phyloP scores from a whole-genome alignment of 2,797 vertebrate genomes.

The Nannoperca obscura region DNA sequence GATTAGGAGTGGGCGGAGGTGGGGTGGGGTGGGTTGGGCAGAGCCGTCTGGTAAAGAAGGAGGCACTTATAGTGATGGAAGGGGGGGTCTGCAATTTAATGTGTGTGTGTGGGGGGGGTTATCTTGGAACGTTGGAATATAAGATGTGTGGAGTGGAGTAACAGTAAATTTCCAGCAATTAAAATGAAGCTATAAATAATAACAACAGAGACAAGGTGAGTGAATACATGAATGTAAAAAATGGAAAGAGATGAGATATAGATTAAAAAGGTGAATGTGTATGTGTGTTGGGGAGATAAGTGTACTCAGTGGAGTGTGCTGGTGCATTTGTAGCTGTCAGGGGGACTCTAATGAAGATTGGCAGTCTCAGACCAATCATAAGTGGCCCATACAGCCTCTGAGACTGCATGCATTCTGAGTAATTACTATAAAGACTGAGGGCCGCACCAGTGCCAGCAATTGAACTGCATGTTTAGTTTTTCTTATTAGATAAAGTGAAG shows the following conservation, averaged over 20 bases:
- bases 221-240: neutral
- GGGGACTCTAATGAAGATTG: slow-evolving; percentile 52
- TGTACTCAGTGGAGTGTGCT: slow-evolving; percentile 9
- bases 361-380: slow-evolving; percentile 58
- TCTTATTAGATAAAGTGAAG: slow-evolving; percentile 40
- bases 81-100: slow-evolving; percentile 68
- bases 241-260: neutral
- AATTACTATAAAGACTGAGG: slow-evolving; percentile 59
- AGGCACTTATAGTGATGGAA: slow-evolving; percentile 79
- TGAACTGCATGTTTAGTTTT: slow-evolving; percentile 46
- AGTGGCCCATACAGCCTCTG: slow-evolving; percentile 29
- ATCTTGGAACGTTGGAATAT: slow-evolving; percentile 35
- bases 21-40: slow-evolving; percentile 65
- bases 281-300: neutral
- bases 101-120: slow-evolving; percentile 22
- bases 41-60: slow-evolving; percentile 56
- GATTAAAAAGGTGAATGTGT: neutral
- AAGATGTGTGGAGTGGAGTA: slow-evolving; percentile 27
- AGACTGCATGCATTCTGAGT: slow-evolving; percentile 31
- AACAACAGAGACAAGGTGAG: neutral
- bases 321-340: slow-evolving; percentile 34
- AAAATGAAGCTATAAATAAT: slow-evolving; percentile 36
- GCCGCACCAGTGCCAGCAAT: slow-evolving; percentile 45
- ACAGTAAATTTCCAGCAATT: slow-evolving; percentile 1
- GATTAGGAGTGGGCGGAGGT: slow-evolving; percentile 66